Conservation (phyloP, 2,113 vertebrate genomes). For the Mormyrus iriodes region DNA sequence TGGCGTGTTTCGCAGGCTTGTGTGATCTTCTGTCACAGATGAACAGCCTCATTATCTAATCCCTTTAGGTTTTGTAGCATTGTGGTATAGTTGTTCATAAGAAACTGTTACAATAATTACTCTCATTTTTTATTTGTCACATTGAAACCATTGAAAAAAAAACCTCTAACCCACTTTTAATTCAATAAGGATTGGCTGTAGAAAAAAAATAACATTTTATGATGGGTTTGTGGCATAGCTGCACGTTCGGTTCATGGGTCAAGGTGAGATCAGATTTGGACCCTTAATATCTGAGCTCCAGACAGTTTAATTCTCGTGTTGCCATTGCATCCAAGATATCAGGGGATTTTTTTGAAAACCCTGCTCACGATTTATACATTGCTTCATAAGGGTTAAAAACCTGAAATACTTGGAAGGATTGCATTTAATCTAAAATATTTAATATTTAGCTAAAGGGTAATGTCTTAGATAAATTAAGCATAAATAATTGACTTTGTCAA, state of each 20-base stretch:
- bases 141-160: neutral
- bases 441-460: neutral
- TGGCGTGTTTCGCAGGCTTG: neutral
- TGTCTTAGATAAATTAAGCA: neutral
- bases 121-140: neutral
- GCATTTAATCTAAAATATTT: neutral
- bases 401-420: neutral
- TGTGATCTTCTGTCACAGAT: neutral
- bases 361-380: neutral
- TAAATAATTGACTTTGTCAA: neutral
- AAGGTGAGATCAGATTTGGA: neutral
- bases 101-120: neutral
- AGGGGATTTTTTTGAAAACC: neutral
- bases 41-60: neutral
- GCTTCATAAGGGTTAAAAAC: neutral
- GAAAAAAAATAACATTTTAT: neutral
- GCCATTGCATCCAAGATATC: neutral
- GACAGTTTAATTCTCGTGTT: neutral
- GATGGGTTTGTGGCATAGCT: neutral
- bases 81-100: neutral
- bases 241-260: neutral
- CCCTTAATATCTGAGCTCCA: neutral
- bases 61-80: neutral
- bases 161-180: neutral
- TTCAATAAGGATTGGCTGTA: neutral